phyloP scores from a whole-genome alignment of 2,797 vertebrate species.

The Hybognathus amarus region DNA sequence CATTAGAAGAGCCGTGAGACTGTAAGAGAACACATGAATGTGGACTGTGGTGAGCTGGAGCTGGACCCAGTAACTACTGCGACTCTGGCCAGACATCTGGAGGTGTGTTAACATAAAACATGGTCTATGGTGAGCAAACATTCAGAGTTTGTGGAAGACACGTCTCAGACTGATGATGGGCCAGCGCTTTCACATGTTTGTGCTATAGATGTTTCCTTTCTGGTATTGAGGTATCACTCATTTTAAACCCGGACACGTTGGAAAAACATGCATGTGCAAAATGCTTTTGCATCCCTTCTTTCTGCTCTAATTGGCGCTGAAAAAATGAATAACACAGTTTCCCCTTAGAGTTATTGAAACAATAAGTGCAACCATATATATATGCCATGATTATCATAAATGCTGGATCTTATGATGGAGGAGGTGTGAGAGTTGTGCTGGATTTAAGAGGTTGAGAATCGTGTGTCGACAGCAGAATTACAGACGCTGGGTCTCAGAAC shows the following conservation, averaged over 20 bases:
- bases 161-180: neutral
- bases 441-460: neutral
- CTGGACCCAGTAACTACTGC: neutral
- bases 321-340: too few species aligned
- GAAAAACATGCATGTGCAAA: neutral
- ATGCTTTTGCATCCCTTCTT: too few species aligned
- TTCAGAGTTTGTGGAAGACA: neutral
- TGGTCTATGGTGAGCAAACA: neutral
- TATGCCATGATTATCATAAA: neutral
- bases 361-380: too few species aligned
- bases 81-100: slow-evolving; percentile 24
- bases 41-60: neutral
- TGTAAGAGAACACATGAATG: slow-evolving; percentile 61
- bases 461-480: neutral
- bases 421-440: neutral
- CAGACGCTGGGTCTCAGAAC: neutral
- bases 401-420: neutral
- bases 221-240: neutral
- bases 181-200: neutral
- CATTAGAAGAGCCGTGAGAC: slow-evolving; percentile 67
- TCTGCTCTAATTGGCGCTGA: neutral
- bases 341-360: too few species aligned
- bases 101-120: slow-evolving; percentile 25
- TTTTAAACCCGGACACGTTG: neutral
- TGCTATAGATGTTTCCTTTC: neutral